Conservation (phyloP, 1,140 invertebrate species). For the Platyscapa corneri region DNA sequence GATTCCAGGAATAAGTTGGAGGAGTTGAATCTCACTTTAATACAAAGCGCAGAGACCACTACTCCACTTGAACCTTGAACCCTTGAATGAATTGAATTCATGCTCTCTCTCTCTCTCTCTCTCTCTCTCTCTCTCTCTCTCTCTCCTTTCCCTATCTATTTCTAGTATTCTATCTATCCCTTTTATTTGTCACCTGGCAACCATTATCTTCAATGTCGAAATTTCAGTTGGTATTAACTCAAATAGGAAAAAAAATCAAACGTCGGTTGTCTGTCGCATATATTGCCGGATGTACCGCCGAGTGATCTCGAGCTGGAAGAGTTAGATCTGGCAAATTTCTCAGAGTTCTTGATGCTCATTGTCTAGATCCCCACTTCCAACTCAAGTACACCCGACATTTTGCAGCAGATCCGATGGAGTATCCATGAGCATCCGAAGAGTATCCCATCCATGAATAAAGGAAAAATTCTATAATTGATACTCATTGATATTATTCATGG, state of each 20-base stretch:
- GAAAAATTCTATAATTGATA: neutral
- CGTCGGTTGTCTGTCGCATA: neutral
- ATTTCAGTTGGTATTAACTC: neutral
- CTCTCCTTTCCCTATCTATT: too few species aligned
- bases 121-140: neutral
- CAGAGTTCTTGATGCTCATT: constrained; percentile 64
- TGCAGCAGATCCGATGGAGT: neutral
- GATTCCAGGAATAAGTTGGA: constrained; percentile 81
- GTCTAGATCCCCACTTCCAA: constrained; percentile 84
- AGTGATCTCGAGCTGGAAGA: constrained; percentile 81
- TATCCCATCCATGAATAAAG: neutral
- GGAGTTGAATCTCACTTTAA: constrained; percentile 86
- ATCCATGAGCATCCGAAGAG: neutral
- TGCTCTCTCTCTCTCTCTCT: neutral
- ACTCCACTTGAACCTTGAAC: constrained; percentile 79
- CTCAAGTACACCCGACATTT: constrained; percentile 70
- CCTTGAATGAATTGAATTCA: constrained; percentile 20
- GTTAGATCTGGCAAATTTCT: constrained; percentile 82
- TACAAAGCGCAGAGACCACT: constrained; percentile 83
- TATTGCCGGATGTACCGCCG: constrained; percentile 2
- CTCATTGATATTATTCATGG: neutral
- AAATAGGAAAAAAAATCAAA: constrained; percentile 1
- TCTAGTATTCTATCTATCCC: too few species aligned
- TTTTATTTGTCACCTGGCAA: neutral
- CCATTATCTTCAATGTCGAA: constrained; percentile 14